Conservation (phyloP, 2,113 vertebrate species). For the Apeltes quadracus region DNA sequence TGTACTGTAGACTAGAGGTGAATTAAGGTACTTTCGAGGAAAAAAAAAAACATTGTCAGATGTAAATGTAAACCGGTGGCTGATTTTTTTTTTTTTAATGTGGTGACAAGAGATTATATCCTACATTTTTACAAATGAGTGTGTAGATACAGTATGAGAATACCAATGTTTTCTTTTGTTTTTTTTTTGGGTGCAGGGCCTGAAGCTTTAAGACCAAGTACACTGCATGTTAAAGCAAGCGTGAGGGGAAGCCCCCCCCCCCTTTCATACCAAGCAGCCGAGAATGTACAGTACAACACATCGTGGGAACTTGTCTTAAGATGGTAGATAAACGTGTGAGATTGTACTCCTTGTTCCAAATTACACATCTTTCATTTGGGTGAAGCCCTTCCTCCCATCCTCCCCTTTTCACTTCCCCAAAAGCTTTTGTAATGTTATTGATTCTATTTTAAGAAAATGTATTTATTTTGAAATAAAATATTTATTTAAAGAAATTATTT, state of each 20-base stretch:
- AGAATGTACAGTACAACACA: conserved; percentile 71
- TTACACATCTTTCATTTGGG: conserved; percentile 69
- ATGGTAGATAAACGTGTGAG: conserved; percentile 70
- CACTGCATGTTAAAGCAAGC: conserved; percentile 59
- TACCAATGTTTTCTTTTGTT: background rate
- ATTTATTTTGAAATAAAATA: conserved; percentile 88
- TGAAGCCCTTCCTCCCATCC: conserved; percentile 25
- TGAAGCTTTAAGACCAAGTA: conserved; percentile 69
- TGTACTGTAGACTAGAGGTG: conserved; percentile 75
- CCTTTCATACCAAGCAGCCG: conserved; percentile 54
- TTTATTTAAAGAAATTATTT: conserved; percentile 81
- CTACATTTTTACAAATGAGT: conserved; percentile 39
- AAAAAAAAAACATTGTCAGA: conserved; percentile 46
- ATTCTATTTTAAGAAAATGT: conserved; percentile 86
- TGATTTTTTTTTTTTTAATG: conserved; percentile 61
- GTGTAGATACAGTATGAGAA: conserved; percentile 54
- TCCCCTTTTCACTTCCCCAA: conserved; percentile 26
- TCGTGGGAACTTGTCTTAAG: conserved; percentile 64
- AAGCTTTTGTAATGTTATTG: conserved; percentile 83
- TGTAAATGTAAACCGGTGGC: conserved; percentile 72
- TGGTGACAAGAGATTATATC: conserved; percentile 68
- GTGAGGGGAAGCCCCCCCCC: conserved; percentile 54
- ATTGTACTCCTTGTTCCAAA: conserved; percentile 77
- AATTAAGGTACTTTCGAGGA: conserved; percentile 65
- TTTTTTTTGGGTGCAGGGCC: conserved; percentile 39